phyloP scores from a whole-genome alignment of 2,113 vertebrate species.

The Calidris pugnax region DNA sequence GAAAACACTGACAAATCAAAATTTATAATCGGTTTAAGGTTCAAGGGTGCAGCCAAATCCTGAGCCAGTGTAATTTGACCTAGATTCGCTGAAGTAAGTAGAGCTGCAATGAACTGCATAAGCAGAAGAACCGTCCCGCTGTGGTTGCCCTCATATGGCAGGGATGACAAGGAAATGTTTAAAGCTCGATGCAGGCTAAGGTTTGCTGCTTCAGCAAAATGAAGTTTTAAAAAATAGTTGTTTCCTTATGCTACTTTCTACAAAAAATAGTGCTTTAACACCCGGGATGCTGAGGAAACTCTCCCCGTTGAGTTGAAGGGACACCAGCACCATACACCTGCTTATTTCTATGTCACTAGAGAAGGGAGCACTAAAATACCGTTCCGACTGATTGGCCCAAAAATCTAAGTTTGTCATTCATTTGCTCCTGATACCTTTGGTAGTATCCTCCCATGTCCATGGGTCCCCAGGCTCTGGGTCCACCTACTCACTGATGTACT shows the following conservation, averaged over 20 bases:
- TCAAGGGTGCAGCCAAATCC: conserved; percentile 57
- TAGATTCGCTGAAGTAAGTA: conserved; percentile 23
- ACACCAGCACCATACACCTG: background rate
- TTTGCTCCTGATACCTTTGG: background rate
- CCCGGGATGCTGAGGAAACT: background rate
- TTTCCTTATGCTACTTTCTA: background rate
- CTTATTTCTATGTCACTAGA: background rate
- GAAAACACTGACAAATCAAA: conserved; percentile 60
- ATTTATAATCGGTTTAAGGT: conserved; percentile 61
- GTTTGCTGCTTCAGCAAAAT: conserved; percentile 5
- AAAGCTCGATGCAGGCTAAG: background rate
- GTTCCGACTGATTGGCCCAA: background rate
- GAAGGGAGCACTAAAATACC: background rate
- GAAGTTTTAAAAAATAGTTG: background rate
- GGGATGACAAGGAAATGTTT: background rate
- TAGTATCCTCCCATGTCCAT: rapidly evolving
- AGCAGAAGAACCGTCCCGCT: background rate
- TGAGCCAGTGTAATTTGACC: conserved; percentile 56
- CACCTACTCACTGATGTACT: background rate
- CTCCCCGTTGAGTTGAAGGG: background rate
- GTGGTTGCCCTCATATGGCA: rapidly evolving
- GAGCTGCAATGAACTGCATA: background rate
- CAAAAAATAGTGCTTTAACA: background rate
- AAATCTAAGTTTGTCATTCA: background rate
- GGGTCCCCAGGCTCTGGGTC: background rate